Conservation (phyloP, 2,113 vertebrate species). For the Gadus macrocephalus region DNA sequence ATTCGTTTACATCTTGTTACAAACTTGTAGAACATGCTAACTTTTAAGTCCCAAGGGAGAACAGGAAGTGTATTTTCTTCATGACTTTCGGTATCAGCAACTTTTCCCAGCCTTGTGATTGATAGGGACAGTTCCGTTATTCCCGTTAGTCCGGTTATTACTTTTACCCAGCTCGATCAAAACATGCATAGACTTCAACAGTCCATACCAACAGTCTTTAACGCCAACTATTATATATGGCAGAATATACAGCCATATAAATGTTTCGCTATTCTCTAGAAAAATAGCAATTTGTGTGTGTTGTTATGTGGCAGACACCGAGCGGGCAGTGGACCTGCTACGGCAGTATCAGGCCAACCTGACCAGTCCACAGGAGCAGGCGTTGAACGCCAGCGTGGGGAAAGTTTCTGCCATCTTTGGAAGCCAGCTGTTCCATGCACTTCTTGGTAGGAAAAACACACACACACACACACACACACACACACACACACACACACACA, state of each 20-base stretch:
- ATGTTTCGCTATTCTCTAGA: conserved; percentile 17
- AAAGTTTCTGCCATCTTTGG: conserved; percentile 80
- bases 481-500: no score
- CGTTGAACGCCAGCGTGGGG: conserved; percentile 77
- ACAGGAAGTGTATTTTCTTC: conserved; percentile 35
- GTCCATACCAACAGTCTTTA: no score
- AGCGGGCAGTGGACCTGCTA: conserved; percentile 80
- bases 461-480: no score
- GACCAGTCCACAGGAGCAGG: conserved; percentile 77
- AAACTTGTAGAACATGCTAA: background rate
- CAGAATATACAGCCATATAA: no score
- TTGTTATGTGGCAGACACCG: conserved; percentile 72
- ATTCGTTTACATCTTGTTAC: no score
- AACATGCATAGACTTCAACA: no score
- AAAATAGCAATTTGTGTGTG: background rate
- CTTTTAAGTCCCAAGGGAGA: conserved; percentile 20
- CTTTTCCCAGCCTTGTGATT: no score
- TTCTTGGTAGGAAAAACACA: conserved; percentile 76
- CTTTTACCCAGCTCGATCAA: no score
- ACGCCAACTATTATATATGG: no score
- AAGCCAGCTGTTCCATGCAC: conserved; percentile 83
- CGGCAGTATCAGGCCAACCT: conserved; percentile 79
- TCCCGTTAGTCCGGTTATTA: background rate
- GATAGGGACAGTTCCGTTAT: no score
- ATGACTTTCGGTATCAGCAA: background rate